Evolutionary conservation across 2,888 invertebrate species (phyloP).

Genomic region (Octonoba sinensis): DNA sequence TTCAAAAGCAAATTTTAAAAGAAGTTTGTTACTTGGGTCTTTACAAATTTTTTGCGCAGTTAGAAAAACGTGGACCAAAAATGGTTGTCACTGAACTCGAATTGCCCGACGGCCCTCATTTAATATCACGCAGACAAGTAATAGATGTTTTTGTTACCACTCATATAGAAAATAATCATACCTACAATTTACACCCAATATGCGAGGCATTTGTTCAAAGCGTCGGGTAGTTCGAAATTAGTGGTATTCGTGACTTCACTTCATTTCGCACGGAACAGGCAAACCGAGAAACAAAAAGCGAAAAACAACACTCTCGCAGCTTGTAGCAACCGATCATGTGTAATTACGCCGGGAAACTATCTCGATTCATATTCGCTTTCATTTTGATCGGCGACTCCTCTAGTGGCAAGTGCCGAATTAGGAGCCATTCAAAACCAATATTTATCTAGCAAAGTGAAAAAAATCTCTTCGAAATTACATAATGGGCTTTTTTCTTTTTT

Average conservation of each 20-base stretch:
- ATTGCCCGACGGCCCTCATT: background rate
- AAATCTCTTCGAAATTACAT: slow-evolving; percentile 36
- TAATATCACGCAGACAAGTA: slow-evolving; percentile 24
- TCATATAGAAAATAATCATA: slow-evolving; percentile 49
- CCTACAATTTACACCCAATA: slow-evolving; percentile 59
- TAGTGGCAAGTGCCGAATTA: slow-evolving; percentile 45
- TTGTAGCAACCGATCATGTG: slow-evolving; percentile 49
- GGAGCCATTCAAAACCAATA: slow-evolving; percentile 56
- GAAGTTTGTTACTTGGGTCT: no score
- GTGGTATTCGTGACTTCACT: slow-evolving; percentile 56
- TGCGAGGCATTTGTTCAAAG: slow-evolving; percentile 59
- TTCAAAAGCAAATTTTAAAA: no score
- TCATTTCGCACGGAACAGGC: slow-evolving; percentile 23
- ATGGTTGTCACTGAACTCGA: background rate
- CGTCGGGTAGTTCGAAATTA: slow-evolving; percentile 60
- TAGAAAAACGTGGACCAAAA: background rate
- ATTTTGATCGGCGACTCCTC: slow-evolving; percentile 34
- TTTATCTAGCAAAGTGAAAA: slow-evolving; percentile 63
- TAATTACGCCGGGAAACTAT: slow-evolving; percentile 37
- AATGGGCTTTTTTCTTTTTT: slow-evolving; percentile 14
- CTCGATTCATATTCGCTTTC: slow-evolving; percentile 6
- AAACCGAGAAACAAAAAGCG: slow-evolving; percentile 13
- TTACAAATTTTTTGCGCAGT: no score
- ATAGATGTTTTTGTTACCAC: slow-evolving; percentile 30
- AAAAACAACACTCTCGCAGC: slow-evolving; percentile 33